Evolutionary conservation across 2,113 vertebrate species (phyloP).

Genomic region (Microcebus ravelobensis): DNA sequence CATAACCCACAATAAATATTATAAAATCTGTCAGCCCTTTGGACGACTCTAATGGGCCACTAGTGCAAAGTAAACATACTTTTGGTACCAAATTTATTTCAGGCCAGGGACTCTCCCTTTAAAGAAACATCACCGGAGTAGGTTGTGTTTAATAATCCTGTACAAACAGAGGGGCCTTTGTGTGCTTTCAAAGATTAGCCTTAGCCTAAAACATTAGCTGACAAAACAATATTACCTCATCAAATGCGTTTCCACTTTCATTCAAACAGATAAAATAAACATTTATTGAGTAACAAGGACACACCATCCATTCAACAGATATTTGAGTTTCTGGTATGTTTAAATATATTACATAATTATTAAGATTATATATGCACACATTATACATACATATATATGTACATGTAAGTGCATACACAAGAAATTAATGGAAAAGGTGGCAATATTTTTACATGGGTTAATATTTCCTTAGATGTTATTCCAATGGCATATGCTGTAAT

Average conservation of each 20-base stretch:
- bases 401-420: not conserved
- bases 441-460: not conserved
- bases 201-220: not conserved
- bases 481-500: not conserved
- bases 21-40: not conserved
- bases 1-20: accelerated
- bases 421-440: not conserved
- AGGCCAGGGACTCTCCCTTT: not conserved
- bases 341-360: not conserved
- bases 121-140: not conserved
- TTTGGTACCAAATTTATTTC: not conserved
- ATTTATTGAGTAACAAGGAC: slow-evolving; percentile 11
- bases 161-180: not conserved
- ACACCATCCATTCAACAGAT: not conserved
- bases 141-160: not conserved
- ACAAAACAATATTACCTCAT: not conserved
- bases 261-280: not conserved
- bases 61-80: slow-evolving; percentile 30
- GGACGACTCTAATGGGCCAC: not conserved
- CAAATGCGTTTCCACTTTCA: not conserved
- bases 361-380: not conserved
- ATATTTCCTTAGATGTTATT: not conserved
- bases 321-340: not conserved
- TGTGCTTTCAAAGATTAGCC: not conserved
- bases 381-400: not conserved